These are phyloP conservation scores for Psittacula cyanocephala DNA, from an alignment of 2,113 vertebrate species.

Conservation along the genomic window DNA sequence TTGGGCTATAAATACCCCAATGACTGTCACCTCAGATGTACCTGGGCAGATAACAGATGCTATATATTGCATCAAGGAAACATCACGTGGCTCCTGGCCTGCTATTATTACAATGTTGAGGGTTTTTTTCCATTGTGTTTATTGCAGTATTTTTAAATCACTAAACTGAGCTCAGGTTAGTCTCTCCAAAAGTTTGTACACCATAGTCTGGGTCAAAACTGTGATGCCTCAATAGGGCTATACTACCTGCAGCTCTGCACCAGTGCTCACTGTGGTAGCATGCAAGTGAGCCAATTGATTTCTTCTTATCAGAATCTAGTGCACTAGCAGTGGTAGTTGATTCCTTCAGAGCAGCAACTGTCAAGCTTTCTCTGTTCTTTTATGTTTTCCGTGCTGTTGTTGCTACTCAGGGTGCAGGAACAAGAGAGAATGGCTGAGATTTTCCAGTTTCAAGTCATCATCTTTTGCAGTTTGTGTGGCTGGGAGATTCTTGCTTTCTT, in stretches of 20 bases:
- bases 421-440: background rate
- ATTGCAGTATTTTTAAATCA: background rate
- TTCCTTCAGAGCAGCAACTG: rapidly evolving
- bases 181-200: background rate
- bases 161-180: background rate
- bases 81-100: background rate
- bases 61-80: background rate
- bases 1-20: background rate
- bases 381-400: background rate
- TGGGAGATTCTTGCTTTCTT: background rate
- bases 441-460: background rate
- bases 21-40: background rate
- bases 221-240: rapidly evolving
- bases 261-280: rapidly evolving
- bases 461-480: background rate
- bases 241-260: background rate
- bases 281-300: background rate
- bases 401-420: background rate
- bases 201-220: rapidly evolving
- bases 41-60: background rate
- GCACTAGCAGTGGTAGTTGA: background rate
- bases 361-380: background rate
- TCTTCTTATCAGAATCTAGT: background rate
- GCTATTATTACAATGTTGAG: background rate
- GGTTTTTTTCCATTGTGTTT: background rate